These are phyloP conservation scores for Labeo rohita DNA, from an alignment of 2,113 vertebrate species.

Conservation along the genomic window DNA sequence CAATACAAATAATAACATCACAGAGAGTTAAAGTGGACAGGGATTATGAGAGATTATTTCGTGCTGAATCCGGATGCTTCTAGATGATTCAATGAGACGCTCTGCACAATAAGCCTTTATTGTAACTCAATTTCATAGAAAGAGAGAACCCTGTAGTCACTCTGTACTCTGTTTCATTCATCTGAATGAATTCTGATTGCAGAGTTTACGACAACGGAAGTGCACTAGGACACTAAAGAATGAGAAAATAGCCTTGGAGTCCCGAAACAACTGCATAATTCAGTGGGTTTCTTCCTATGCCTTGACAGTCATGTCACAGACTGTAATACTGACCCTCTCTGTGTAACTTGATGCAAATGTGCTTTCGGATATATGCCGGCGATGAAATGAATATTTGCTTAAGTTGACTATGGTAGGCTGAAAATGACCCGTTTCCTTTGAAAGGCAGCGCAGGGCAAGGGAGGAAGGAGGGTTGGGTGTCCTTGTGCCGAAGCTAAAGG, in stretches of 20 bases:
- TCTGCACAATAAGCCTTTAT: slow-evolving; percentile 52
- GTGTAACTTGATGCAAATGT: slow-evolving; percentile 38
- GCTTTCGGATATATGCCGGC: not conserved
- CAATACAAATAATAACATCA: not conserved
- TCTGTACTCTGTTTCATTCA: slow-evolving; percentile 2
- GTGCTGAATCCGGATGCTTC: slow-evolving; percentile 1
- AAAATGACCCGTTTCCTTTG: slow-evolving; percentile 48
- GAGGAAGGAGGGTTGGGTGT: slow-evolving; percentile 49
- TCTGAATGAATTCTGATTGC: not conserved
- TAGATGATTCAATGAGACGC: not conserved
- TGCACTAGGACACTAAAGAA: not conserved
- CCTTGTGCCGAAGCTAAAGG: slow-evolving; percentile 13
- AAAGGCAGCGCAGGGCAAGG: slow-evolving; percentile 38
- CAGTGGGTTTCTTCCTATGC: slow-evolving; percentile 19
- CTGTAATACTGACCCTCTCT: slow-evolving; percentile 24
- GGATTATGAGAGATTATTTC: not conserved
- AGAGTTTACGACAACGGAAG: slow-evolving; percentile 1
- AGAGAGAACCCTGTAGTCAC: not conserved
- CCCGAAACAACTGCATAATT: not conserved
- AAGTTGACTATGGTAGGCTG: slow-evolving; percentile 43
- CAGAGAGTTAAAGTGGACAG: not conserved
- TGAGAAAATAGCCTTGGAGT: slow-evolving; percentile 19
- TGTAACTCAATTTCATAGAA: slow-evolving; percentile 22
- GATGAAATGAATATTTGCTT: slow-evolving; percentile 48
- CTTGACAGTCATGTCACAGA: slow-evolving; percentile 19